Evolutionary conservation across 2,888 invertebrate genomes (phyloP), one percentile per base, ranked within the genome.

Genomic region (Ecliptopera silaceata): DNA sequence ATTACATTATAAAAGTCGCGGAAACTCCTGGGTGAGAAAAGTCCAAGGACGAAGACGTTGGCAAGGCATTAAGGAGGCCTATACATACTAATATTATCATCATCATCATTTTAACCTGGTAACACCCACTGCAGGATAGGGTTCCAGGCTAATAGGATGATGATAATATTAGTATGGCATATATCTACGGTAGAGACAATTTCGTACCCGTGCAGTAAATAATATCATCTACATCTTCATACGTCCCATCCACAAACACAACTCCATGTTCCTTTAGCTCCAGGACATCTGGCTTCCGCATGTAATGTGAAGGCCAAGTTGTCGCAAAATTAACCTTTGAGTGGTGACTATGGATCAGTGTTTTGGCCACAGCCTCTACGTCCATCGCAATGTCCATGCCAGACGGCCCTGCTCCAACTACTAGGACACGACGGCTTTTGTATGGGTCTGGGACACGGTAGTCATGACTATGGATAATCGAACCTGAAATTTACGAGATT

Each of bases 331-430:
- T 79, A 1, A 84, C 73, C 15, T 66, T 79, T 0, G 84, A 84
- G 66, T 93, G 92, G 56, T 93, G 93, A 48, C 93, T 93, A 52
- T 93, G 83, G 32, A 92, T 72, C 22, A 94, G 81, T 8, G 76
- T 77, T 31, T 75, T 72, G 18, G 91, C 89, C n/a, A 82, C 63
- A 0, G 74, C 69, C 0, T 92, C 83, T 0, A 96, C 78, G 65
- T 95, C 94, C 0, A 95, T 74, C 0, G 93, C 89, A 32, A 96
- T 95, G 70, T 96, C 96, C 74, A 94, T 88, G 1, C 95, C 96
- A 0, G 96, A 96, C 0, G 95, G 93, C 0, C 94, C 94, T 0
- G 94, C 94, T 0, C 96, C 96, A 1, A 96, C 84, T 10, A 95
- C 78, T 1, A 95, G 81, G 0, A 96, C 94, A 1, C 82, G 88